Base-by-base conservation (phyloP, 2,113 vertebrate genomes). In the Festucalex cinctus region DNA sequence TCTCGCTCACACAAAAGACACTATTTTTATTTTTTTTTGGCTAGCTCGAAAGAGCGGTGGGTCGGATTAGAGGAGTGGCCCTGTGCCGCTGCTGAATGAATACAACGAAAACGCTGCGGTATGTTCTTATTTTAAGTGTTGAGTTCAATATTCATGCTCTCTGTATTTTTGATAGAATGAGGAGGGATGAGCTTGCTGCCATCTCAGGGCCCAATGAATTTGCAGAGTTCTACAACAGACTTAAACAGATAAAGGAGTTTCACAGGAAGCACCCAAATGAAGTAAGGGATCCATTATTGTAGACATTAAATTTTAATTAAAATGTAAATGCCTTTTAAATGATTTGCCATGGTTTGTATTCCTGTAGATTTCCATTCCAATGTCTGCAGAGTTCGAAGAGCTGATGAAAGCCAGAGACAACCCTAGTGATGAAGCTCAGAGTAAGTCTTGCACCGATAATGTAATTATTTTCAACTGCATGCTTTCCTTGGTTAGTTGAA, bases 161-260 rank as follows among this genome's bases (percentile, higher is more conserved):
- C n/a, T 76, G n/a, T 44, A 3, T 43, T 1, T 0, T 1, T 8
- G 26, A 26, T 32, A 99, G 97, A 5, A 93, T 99, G 68, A 90
- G 97, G 28, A 96, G 94, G 28, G 97, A 99, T 35, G 97, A 99
- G 19, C 95, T 99, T 7, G 93, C 89, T 49, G 97, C 96, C 66
- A 98, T 99, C 82, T 99, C 97, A 0, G 97, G 97, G 74, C 97
- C 97, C 26, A 99, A 98, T 0, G 97, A 99, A 67, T 98, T 99
- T 83, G 95, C 95, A 0, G 97, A 99, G 73, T 99, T 99, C 83
- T 99, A 99, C 89, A 99, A 98, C 69, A 88, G 97, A 46, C 93
- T 99, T 75, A 98, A 98, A 53, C 95, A 96, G 73, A 99, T 99
- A 35, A 99, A 99, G 78, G 97, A 99, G 68, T 99, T 99, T 72